phyloP scores from a whole-genome alignment of 2,797 vertebrate species.

The Pristis pectinata region DNA sequence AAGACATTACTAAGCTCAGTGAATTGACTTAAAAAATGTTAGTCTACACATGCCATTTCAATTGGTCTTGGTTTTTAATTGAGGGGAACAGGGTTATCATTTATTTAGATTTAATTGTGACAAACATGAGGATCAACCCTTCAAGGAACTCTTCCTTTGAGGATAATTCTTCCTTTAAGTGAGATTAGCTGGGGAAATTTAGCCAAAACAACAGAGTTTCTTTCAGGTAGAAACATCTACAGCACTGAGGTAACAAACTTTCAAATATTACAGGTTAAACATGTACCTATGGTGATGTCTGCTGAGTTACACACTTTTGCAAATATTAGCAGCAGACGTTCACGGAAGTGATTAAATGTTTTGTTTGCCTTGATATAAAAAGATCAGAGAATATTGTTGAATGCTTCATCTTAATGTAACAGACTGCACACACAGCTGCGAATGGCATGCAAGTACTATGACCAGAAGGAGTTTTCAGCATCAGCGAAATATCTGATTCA shows the following conservation, averaged over 20 bases:
- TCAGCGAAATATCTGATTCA: neutral
- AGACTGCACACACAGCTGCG: neutral
- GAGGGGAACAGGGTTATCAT: neutral
- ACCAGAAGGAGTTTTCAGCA: neutral
- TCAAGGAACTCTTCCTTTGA: neutral
- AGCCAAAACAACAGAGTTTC: neutral
- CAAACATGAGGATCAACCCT: neutral
- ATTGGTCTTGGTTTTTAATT: neutral
- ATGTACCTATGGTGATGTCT: neutral
- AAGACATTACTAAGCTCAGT: neutral
- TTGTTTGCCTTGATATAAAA: neutral
- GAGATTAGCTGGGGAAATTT: neutral
- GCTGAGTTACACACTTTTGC: neutral
- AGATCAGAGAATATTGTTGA: constrained; percentile 24
- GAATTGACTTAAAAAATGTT: neutral
- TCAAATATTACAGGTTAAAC: neutral
- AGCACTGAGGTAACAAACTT: neutral
- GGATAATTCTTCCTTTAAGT: neutral
- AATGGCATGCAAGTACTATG: neutral
- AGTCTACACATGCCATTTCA: neutral
- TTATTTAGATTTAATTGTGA: neutral
- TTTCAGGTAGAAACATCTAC: neutral
- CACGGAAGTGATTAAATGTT: constrained; percentile 8
- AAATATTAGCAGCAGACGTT: neutral
- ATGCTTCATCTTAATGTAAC: neutral